Evolutionary conservation across 2,888 invertebrate species (phyloP).

Genomic region (Limnephilus lunatus): DNA sequence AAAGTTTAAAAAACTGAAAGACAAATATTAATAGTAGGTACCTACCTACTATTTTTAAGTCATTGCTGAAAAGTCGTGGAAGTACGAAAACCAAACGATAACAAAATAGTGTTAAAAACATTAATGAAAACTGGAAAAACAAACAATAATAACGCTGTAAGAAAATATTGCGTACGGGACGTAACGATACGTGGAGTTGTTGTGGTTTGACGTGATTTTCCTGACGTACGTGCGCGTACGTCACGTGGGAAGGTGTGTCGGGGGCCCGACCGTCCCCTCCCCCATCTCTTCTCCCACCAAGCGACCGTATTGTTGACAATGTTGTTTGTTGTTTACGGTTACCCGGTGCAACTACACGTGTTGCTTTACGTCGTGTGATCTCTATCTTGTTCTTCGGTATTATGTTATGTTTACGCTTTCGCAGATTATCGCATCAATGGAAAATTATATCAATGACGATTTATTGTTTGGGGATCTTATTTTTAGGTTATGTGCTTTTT

Average conservation of each 20-base stretch:
- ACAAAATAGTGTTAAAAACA: too few species aligned
- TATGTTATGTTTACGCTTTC: background rate
- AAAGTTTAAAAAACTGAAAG: too few species aligned
- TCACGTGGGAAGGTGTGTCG: slow-evolving; percentile 55
- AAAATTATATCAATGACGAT: background rate
- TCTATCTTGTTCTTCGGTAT: background rate
- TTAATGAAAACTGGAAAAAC: too few species aligned
- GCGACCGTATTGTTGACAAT: background rate
- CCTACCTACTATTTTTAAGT: too few species aligned
- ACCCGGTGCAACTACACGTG: slow-evolving; percentile 5
- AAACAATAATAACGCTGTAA: background rate
- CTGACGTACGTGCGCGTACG: slow-evolving; percentile 48
- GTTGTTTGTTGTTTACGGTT: slow-evolving; percentile 24
- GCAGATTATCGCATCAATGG: background rate
- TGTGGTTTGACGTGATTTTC: slow-evolving; percentile 14
- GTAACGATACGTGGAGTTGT: background rate
- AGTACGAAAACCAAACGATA: too few species aligned
- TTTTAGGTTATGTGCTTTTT: background rate
- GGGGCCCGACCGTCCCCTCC: slow-evolving; percentile 44
- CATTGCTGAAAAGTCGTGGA: too few species aligned
- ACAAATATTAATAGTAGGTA: too few species aligned
- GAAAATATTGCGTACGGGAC: background rate
- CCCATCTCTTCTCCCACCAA: background rate
- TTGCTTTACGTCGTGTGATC: background rate
- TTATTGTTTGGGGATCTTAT: background rate